Base-by-base conservation (phyloP, 2,113 vertebrate genomes). In the Gadus macrocephalus region DNA sequence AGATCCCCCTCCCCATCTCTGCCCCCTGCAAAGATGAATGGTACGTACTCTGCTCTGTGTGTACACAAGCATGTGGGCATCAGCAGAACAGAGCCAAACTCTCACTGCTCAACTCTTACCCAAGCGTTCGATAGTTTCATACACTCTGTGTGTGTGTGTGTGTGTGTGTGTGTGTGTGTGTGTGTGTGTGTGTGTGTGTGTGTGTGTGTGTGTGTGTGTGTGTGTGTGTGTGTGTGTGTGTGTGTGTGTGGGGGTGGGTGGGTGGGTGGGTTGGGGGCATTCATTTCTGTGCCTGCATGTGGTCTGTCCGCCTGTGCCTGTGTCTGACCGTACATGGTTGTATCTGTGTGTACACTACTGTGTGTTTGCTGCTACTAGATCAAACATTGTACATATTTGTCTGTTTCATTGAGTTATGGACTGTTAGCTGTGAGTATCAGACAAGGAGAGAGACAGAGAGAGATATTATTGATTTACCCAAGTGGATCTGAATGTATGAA, bases 21-120 rank as follows among this genome's bases (percentile, higher is more conserved):
- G 25, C 75, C 79, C 81, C 80, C 63, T 83, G 81, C 81, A 72
- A 81, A 80, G 9, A 91, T 91, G 89, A 91, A 89, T 81, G 88
- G 89, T 91, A 87, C 87, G 86, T 67, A 8, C 35, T 58, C 73
- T 76, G 75, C 62, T 42, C 68, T 76, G 14, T 77, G 66, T 1
- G 56, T 63, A n/a, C 7, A 20, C 75, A 64, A 53, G 25, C 77
- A 62, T 27, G 25, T 20, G 14, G 25, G 61, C 9, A 22, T 61
- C 58, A 60, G n/a, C 60, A 62, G 20, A 62, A 27, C 22, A 28
- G 11, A 25, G 61, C 60, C 12, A 6, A 35, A 35, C 20, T 22
- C 20, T 22, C 8, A 22, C 59, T 20, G 59, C 59, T 20, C 16
- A 61, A 61, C n/a, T 19, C n/a, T 61, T 11, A 22, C 59, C 22